Evolutionary conservation across 2,113 vertebrate genomes (phyloP), one percentile per base, ranked within the genome.

Genomic region (Tichodroma muraria): DNA sequence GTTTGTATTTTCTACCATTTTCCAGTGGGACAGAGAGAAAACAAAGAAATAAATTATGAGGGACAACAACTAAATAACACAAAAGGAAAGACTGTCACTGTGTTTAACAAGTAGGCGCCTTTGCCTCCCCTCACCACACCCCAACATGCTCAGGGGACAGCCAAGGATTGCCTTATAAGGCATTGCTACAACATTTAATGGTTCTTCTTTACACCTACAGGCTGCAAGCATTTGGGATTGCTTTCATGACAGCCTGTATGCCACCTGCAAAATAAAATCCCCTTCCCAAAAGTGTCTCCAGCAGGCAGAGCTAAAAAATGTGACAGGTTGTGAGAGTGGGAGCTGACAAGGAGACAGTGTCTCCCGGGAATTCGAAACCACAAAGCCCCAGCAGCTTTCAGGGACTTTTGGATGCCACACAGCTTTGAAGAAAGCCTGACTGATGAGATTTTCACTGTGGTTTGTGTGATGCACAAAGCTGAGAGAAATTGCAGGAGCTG

Each of bases 291-390:
- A 59, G 4, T 21, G 22, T 23, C 4, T 56, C 23, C 52, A 37
- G 9, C 33, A 38, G 33, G 37, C 50, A 77, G 17, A 73, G 40
- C 33, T 56, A 11, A 0, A 0, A 50, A 30, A 72, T 0, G 1
- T 20, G 30, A 7, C 20, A 16, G 24, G 13, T 30, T 38, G 14
- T 18, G 57, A n/a, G 11, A 18, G 7, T 23, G 13, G 15, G 38
- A 71, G 4, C 6, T 57, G 35, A 20, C 25, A 38, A 40, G 52
- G 42, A 60, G 9, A 11, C 3, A 33, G 8, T 65, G 11, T 6
- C 23, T n/a, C 4, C 33, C 27, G 27, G 6, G 24, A 66, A 2
- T 16, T 45, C 65, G 49, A 50, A 80, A 37, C 12, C 38, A 42
- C 35, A 37, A 56, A 85, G 35, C 1, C 7, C 11, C 40, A 47